Evolutionary conservation across 2,888 invertebrate genomes (phyloP).

Genomic region (Himalopsyche tibetana): DNA sequence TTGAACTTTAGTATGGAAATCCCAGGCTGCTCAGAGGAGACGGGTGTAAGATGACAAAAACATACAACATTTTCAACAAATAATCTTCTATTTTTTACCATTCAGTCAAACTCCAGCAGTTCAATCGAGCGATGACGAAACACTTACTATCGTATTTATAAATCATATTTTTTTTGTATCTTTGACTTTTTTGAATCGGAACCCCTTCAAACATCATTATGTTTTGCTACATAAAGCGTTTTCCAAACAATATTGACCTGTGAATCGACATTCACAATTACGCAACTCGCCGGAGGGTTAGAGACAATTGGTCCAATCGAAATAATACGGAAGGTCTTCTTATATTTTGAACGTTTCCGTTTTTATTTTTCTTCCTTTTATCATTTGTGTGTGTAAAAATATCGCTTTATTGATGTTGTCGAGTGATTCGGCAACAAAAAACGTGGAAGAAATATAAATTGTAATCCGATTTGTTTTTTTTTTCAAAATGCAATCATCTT

Average conservation of each 20-base stretch:
- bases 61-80: no score
- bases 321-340: background rate
- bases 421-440: slow-evolving; percentile 1
- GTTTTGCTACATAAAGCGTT: slow-evolving; percentile 10
- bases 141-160: no score
- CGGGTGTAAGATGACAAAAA: no score
- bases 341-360: background rate
- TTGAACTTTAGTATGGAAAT: no score
- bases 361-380: slow-evolving; percentile 17
- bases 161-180: background rate
- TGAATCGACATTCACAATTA: slow-evolving; percentile 16
- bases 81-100: no score
- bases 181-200: background rate
- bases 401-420: slow-evolving; percentile 5
- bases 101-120: no score
- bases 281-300: background rate
- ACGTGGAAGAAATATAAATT: slow-evolving; percentile 16
- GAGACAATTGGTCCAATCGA: slow-evolving; percentile 22
- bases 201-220: slow-evolving; percentile 14
- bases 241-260: slow-evolving; percentile 7
- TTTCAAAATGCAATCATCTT: background rate
- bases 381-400: slow-evolving; percentile 8
- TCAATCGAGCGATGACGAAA: no score
- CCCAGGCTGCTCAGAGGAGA: no score
- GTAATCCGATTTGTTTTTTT: background rate